phyloP scores from a whole-genome alignment of 2,113 vertebrate genomes.

The Rhinogobius similis region DNA sequence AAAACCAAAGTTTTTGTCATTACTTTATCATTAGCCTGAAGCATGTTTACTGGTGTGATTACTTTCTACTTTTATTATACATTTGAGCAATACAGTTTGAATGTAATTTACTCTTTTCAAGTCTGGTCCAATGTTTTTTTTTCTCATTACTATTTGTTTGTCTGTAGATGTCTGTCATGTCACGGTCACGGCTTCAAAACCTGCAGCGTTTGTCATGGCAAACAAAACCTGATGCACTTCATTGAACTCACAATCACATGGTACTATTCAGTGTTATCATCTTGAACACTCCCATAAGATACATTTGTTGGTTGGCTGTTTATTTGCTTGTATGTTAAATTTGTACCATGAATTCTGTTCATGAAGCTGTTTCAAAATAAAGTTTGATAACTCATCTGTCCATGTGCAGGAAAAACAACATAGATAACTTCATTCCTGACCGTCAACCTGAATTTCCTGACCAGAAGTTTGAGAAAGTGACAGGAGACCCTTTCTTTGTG shows the following conservation, averaged over 20 bases:
- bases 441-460: conserved; percentile 76
- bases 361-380: background rate
- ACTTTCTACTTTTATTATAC: too few relatives aligned
- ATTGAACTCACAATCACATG: conserved; percentile 77
- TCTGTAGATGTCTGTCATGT: conserved; percentile 72
- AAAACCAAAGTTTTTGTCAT: background rate
- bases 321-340: background rate
- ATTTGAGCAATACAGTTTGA: too few relatives aligned
- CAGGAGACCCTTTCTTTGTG: conserved; percentile 77
- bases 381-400: background rate
- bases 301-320: background rate
- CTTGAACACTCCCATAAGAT: too few relatives aligned
- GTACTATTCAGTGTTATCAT: conserved; percentile 39
- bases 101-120: too few relatives aligned
- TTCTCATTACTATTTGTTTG: background rate
- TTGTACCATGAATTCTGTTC: background rate
- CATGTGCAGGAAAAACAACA: conserved; percentile 79
- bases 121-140: too few relatives aligned
- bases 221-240: conserved; percentile 77
- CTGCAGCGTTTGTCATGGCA: conserved; percentile 70
- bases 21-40: too few relatives aligned
- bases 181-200: conserved; percentile 73
- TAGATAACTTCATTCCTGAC: conserved; percentile 79
- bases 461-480: conserved; percentile 80
- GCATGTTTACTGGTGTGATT: too few relatives aligned